These are phyloP conservation scores for Gymnogyps californianus DNA, from an alignment of 2,113 vertebrate genomes.

Conservation along the genomic window DNA sequence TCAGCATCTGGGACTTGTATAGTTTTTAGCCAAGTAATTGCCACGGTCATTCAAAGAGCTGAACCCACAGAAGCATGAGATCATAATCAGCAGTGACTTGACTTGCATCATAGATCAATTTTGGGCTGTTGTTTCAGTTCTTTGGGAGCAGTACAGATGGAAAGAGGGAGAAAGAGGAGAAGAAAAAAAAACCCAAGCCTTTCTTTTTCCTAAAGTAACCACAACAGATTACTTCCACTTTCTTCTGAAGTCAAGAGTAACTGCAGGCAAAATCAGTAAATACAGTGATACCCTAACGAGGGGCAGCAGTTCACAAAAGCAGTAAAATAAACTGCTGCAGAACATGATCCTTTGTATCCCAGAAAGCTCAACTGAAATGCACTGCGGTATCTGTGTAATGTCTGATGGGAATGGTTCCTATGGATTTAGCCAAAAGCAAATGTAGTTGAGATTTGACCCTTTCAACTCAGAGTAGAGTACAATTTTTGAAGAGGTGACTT, in stretches of 20 bases:
- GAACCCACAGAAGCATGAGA: conserved; percentile 35
- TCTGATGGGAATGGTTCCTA: not conserved
- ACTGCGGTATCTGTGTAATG: not conserved
- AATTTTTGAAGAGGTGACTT: not conserved
- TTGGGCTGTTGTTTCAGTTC: not conserved
- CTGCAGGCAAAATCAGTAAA: not conserved
- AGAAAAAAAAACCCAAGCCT: not conserved
- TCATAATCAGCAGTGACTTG: conserved; percentile 31
- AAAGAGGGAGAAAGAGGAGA: not conserved
- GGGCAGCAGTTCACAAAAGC: conserved; percentile 20
- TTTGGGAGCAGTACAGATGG: not conserved
- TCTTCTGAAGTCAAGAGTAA: conserved; percentile 14
- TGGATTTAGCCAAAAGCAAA: not conserved
- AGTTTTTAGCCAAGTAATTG: conserved; percentile 36
- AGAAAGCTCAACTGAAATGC: not conserved
- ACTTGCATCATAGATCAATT: conserved; percentile 11
- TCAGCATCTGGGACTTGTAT: not conserved
- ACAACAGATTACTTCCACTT: not conserved
- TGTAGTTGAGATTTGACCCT: not conserved
- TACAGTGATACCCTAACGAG: not conserved
- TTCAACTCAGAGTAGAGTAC: not conserved
- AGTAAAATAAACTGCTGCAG: conserved; percentile 20
- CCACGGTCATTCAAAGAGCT: not conserved
- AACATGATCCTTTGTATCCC: not conserved
- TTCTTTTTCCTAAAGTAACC: not conserved